Evolutionary conservation across 2,113 vertebrate species (phyloP), one percentile per base, ranked within the genome.

Genomic region (Xyrauchen texanus): DNA sequence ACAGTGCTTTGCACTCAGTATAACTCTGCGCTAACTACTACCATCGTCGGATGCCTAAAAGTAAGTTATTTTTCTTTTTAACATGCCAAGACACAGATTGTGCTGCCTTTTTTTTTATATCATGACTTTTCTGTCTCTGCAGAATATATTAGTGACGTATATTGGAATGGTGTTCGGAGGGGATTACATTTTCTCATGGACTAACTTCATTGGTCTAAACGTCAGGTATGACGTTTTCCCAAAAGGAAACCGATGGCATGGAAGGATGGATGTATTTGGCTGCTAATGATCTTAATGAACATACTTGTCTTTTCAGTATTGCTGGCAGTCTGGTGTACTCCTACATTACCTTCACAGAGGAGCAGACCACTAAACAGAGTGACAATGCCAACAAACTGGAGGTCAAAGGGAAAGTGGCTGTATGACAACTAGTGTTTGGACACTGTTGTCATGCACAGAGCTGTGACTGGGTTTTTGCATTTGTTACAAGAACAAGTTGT

Each of bases 131-230:
- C 80, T 88, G 62, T 62, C 76, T 84, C 86, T 71, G 64, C 85
- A 99, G 98, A 99, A 99, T 88, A 96, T 99, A 89, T 90, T 98
- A 42, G 92, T 99, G 89, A 99, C 97, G 10, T 99, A 99, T 85
- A 93, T 98, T 72, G 98, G 98, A 72, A 99, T 99, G 96, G 92
- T 96, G 87, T 95, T 99, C 85, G 97, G 98, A 80, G 97, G 96
- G 78, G 98, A 99, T 91, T 99, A 99, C 91, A 96, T 99, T 90
- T 99, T 99, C 91, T 94, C 94, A 5, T 99, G 97, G 98, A 96
- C 93, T 5, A 99, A 99, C 88, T 99, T 99, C 84, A 83, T 98
- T 65, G 98, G 97, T 70, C 90, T 99, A 81, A 98, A 99, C 91
- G 97, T 99, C 91, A 99, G 98, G 98, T 99, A 89, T 2, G 71